Conservation (phyloP, 2,888 invertebrate species). For the Rhaphigaster nebulosa region DNA sequence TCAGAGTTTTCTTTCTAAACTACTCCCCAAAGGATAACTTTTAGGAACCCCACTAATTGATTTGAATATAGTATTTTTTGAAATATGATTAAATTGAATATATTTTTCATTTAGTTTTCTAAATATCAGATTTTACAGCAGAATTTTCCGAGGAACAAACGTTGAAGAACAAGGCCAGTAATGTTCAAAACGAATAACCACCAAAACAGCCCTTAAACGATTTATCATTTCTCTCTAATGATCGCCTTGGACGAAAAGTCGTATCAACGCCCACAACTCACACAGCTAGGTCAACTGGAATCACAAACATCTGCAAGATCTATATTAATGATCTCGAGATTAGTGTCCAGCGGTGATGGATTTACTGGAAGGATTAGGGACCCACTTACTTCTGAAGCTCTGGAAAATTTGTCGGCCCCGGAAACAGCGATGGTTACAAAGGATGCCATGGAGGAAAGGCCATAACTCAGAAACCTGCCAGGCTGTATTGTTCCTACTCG, state of each 20-base stretch:
- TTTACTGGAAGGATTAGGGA: slow-evolving; percentile 5
- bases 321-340: background rate
- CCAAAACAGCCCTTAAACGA: too few species aligned
- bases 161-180: too few species aligned
- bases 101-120: too few species aligned
- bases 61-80: too few species aligned
- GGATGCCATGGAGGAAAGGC: background rate
- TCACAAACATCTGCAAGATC: slow-evolving; percentile 2
- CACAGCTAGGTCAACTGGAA: background rate
- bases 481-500: background rate
- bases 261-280: background rate
- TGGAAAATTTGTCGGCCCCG: slow-evolving; percentile 7
- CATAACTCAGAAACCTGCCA: background rate
- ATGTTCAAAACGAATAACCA: too few species aligned
- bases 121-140: too few species aligned
- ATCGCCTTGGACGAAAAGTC: background rate
- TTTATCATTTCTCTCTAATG: background rate
- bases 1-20: too few species aligned
- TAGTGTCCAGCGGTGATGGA: slow-evolving; percentile 2
- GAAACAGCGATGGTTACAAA: slow-evolving; percentile 3
- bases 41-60: too few species aligned
- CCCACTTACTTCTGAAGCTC: slow-evolving; percentile 4
- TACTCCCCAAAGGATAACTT: too few species aligned
- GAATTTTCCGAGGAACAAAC: too few species aligned
- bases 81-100: too few species aligned